A percentile compares a stretch with the other conserved stretches of the same genome.
phyloP scores from a whole-genome alignment of 1,140 invertebrate species.

The Acromyrmex heyeri region DNA sequence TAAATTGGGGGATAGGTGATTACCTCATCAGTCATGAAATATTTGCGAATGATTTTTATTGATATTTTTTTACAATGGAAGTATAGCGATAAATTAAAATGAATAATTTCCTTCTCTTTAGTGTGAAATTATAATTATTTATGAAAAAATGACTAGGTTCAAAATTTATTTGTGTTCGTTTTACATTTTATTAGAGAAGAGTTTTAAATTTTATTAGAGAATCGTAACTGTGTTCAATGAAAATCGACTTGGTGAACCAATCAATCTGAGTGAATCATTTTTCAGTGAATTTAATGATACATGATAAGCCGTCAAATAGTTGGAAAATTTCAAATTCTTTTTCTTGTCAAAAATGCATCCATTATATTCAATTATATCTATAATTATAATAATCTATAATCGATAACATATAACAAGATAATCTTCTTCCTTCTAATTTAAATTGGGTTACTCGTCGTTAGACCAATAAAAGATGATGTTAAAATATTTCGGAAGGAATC shows the following conservation, averaged over 20 bases:
- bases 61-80: not conserved
- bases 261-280: not conserved
- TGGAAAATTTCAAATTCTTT: not conserved
- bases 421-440: not conserved
- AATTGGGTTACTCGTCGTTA: not conserved
- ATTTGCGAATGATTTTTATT: not conserved
- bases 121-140: not conserved
- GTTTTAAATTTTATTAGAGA: not conserved
- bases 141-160: not conserved
- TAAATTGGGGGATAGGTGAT: not conserved
- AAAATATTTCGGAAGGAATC: not conserved
- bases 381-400: not conserved
- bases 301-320: not conserved
- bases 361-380: not conserved
- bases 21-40: not conserved
- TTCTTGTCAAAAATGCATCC: not conserved
- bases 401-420: not conserved
- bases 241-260: not conserved
- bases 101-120: not conserved
- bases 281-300: not conserved
- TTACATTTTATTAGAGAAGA: not conserved
- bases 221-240: slow-evolving; percentile 5
- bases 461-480: not conserved
- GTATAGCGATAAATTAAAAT: not conserved
- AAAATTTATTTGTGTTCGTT: not conserved